Base-by-base conservation (phyloP, 1,140 invertebrate species). In the Drosophila repleta region DNA sequence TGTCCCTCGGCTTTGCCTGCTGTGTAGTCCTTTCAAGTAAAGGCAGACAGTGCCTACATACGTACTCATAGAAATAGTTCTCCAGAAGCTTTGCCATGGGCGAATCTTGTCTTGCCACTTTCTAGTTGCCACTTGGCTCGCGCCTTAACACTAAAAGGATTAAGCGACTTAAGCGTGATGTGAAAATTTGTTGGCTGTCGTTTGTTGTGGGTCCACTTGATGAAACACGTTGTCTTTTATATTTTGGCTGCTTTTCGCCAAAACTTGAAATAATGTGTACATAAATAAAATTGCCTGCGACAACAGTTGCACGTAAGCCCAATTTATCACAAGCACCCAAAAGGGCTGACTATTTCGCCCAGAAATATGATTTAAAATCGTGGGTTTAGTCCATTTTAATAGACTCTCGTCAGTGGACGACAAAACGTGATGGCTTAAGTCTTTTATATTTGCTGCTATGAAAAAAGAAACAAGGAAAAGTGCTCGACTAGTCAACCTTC, bases 111-210 rank as follows among this genome's bases (percentile, higher is more conserved):
- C 69, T 77, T 84, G 74, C 60, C 74, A 63, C 51, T 70, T 75
- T 57, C 71, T 49, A 49, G 65, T 74, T 81, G 78, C 69, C 79
- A 88, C 82, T 88, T 83, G 83, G 83, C 73, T 61, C 76, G 72
- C 83, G 79, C 48, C 57, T 79, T 70, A 88, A 68, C 71, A 79
- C 83, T 87, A 88, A 87, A 87, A 87, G 83, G 83, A 88, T 87
- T 87, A 87, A 88, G 83, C 83, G 82, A 85, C 65, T 87, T 88
- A 79, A 76, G 61, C 76, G 74, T 79, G 79, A 83, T 88, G 83
- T 87, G 83, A 88, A 80, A 87, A 88, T 87, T 83, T 83, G 83
- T 82, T 78, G 74, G 63, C 60, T 77, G 81, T 73, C 73, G 24
- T 73, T 69, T 67, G 41, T 61, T 70, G 58, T 37, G 45, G n/a